These are phyloP conservation scores for Psix sp. DNA, from an alignment of 1,140 invertebrate genomes.

Conservation along the genomic window DNA sequence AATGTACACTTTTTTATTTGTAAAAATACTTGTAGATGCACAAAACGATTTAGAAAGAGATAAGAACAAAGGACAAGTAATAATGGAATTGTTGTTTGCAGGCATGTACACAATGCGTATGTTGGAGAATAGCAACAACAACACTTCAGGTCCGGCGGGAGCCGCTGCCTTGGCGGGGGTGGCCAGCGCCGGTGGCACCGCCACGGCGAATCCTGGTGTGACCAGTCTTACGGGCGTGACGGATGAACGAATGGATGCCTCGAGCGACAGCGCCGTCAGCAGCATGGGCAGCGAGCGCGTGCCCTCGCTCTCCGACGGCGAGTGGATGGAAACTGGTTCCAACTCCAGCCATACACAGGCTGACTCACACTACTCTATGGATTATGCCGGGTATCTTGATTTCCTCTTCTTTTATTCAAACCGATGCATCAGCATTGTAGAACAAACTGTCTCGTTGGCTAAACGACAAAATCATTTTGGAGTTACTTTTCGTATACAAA, in stretches of 20 bases:
- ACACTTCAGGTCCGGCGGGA: slow-evolving; percentile 72
- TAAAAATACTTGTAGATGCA: no score
- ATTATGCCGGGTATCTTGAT: slow-evolving; percentile 76
- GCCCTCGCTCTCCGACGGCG: slow-evolving; percentile 89
- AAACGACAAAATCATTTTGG: no score
- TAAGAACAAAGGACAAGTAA: no score
- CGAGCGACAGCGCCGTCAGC: slow-evolving; percentile 91
- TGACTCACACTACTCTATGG: slow-evolving; percentile 79
- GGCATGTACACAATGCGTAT: slow-evolving; percentile 92
- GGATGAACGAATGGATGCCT: slow-evolving; percentile 86
- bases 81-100: no score
- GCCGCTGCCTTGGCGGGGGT: slow-evolving; percentile 71
- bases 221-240: slow-evolving; percentile 64
- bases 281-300: slow-evolving; percentile 94
- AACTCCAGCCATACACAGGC: slow-evolving; percentile 85
- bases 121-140: slow-evolving; percentile 81
- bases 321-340: slow-evolving; percentile 91
- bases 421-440: no score
- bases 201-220: slow-evolving; percentile 63
- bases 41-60: no score
- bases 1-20: no score
- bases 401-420: no score
- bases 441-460: no score
- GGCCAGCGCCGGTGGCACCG: slow-evolving; percentile 47
- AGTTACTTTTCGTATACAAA: no score